A percentile compares a stretch with the other conserved stretches of the same genome.
These are phyloP conservation scores for Oplegnathus fasciatus DNA, from an alignment of 2,113 vertebrate species.

Conservation along the genomic window DNA sequence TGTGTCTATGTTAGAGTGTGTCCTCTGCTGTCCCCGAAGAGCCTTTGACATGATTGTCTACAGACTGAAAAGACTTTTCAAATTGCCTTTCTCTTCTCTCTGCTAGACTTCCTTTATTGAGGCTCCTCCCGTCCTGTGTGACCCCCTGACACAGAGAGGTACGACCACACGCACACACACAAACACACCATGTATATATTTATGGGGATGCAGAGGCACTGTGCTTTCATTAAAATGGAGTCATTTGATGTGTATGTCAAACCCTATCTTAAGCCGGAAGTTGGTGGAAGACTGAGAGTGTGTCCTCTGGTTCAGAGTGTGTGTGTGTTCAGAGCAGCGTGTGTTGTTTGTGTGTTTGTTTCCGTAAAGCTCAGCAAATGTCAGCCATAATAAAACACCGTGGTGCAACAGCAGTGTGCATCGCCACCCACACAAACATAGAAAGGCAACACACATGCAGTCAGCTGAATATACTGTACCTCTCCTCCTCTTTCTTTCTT, in stretches of 20 bases:
- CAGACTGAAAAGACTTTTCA: slow-evolving; percentile 56
- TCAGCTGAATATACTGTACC: slow-evolving; percentile 27
- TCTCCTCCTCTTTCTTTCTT: not conserved
- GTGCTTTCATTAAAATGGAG: not conserved
- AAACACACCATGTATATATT: slow-evolving; percentile 29
- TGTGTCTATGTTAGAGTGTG: slow-evolving; percentile 14
- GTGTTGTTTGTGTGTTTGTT: slow-evolving; percentile 60
- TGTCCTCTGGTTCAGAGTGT: not conserved
- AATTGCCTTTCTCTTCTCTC: slow-evolving; percentile 50
- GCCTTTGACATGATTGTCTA: slow-evolving; percentile 46
- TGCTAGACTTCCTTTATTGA: slow-evolving; percentile 64
- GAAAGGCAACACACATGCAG: slow-evolving; percentile 15
- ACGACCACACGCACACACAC: slow-evolving; percentile 45
- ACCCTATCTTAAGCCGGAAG: not conserved
- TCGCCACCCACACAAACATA: slow-evolving; percentile 46
- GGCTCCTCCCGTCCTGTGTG: slow-evolving; percentile 69
- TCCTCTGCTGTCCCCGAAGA: slow-evolving; percentile 23
- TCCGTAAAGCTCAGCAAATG: slow-evolving; percentile 72
- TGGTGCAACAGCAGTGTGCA: slow-evolving; percentile 50
- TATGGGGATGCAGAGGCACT: not conserved
- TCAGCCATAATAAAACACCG: slow-evolving; percentile 66
- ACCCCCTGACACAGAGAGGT: slow-evolving; percentile 78
- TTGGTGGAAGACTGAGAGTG: not conserved
- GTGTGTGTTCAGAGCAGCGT: slow-evolving; percentile 20
- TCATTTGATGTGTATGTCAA: not conserved